Conservation (phyloP, 2,113 vertebrate genomes). For the Chaetops frenatus region DNA sequence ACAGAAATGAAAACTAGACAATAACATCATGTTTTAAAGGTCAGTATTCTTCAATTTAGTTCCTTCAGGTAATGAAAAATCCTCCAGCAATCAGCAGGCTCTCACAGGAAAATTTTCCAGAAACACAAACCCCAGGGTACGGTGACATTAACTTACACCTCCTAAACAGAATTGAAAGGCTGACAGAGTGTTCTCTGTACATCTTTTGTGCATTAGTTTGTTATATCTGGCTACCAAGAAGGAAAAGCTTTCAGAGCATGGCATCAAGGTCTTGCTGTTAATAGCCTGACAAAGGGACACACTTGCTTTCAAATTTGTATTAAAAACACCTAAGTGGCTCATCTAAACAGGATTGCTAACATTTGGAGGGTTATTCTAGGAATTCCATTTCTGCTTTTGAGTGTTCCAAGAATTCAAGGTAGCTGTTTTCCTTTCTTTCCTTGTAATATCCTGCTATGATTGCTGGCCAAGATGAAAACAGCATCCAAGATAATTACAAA, state of each 20-base stretch:
- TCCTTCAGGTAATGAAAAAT: not conserved
- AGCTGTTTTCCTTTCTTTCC: not conserved
- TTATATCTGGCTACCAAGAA: not conserved
- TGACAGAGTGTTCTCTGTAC: not conserved
- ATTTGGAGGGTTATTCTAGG: not conserved
- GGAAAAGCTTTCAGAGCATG: not conserved
- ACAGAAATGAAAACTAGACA: not conserved
- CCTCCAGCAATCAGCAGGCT: not conserved
- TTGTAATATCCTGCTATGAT: not conserved
- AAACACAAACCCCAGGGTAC: not conserved
- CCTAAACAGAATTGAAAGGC: not conserved
- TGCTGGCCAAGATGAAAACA: not conserved
- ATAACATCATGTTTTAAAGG: not conserved
- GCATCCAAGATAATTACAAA: not conserved
- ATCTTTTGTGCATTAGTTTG: not conserved
- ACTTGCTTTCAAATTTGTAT: not conserved
- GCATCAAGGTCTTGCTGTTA: not conserved
- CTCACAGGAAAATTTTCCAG: not conserved
- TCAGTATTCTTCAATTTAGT: not conserved
- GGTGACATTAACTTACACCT: not conserved
- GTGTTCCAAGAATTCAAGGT: not conserved
- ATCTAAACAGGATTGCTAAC: not conserved
- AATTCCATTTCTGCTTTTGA: not conserved
- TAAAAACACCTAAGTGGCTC: not conserved
- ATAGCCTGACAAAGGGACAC: not conserved